Base-by-base conservation (phyloP, 1,140 invertebrate species). In the Patella vulgata region DNA sequence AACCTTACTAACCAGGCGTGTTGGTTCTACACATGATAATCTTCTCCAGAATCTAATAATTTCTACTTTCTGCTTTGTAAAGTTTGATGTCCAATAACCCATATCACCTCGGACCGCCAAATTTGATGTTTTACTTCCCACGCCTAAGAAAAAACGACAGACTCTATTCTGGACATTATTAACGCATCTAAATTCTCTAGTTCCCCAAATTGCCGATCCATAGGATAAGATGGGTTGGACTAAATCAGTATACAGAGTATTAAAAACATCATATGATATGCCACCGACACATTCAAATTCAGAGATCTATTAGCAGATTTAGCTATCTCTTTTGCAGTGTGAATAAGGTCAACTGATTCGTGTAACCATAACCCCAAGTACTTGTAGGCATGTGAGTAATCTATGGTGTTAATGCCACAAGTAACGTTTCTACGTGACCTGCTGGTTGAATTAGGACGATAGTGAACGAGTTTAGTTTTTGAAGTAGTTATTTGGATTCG, bases 401-500 rank as follows among this genome's bases (percentile, higher is more conserved):
- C 28, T 19, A 57, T 43, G 19, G 14, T 21, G 17, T 48, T 23
- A 28, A 2, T 23, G 30, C 39, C 52, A 30, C 52, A 48, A 47
- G 2, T 31, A 40, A 57, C 57, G 17, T n/a, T 3, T 30, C 23
- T 23, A 25, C 28, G 2, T 9, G 61, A 58, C 21, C n/a, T 42
- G n/a, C 8, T 2, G 3, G 8, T 14, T 17, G 42, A 55, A 14
- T 31, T 14, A 4, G 39, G 25, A 8, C 61, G 21, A 27, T 57
- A 63, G 53, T 57, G 61, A n/a, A 63, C 33, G n/a, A 63, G 19
- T 27, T 57, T 57, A 17, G 55, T 28, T 50, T 64, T 64, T 19
- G 27, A 36, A 25, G 14, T n/a, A 50, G 58, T 64, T 14, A 64
- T 39, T 17, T 14, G 19, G 19, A 63, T 44, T 14, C 27, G n/a